Evolutionary conservation across 2,797 vertebrate genomes (phyloP).

Genomic region (Sardinella longiceps): DNA sequence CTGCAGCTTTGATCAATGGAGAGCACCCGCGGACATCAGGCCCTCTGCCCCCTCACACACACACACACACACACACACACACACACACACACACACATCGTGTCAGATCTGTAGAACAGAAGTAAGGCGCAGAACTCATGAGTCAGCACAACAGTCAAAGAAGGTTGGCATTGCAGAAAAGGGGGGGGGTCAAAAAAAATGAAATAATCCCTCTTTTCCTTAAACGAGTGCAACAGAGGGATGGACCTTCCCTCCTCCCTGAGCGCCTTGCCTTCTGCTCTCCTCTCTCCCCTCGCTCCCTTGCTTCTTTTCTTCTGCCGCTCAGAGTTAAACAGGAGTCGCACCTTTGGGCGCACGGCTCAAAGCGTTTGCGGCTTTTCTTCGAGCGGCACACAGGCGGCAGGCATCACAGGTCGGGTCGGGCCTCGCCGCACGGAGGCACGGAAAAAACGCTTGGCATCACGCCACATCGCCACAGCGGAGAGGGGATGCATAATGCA

Average conservation of each 20-base stretch:
- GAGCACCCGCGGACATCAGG: background rate
- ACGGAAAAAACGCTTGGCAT: background rate
- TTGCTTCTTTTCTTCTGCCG: background rate
- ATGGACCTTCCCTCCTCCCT: constrained; percentile 6
- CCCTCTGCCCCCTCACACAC: background rate
- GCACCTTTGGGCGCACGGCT: background rate
- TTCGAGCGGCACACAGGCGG: background rate
- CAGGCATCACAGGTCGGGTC: background rate
- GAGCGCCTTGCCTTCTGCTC: background rate
- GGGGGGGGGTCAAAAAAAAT: background rate
- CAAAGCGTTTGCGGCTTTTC: background rate
- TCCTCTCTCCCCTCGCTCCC: background rate
- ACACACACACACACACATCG: background rate
- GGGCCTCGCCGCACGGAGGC: background rate
- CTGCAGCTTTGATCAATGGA: constrained; percentile 18
- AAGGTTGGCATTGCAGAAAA: background rate
- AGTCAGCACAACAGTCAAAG: background rate
- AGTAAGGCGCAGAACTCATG: background rate
- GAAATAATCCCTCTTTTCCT: background rate
- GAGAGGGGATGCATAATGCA: constrained; percentile 15
- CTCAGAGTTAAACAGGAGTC: constrained; percentile 4
- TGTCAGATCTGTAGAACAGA: constrained; percentile 1
- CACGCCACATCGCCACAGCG: background rate
- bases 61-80: background rate
- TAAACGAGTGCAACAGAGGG: constrained; percentile 9